A percentile compares a stretch with the other conserved stretches of the same genome.
Evolutionary conservation across 2,113 vertebrate species (phyloP).

Genomic region (Tinamus guttatus): DNA sequence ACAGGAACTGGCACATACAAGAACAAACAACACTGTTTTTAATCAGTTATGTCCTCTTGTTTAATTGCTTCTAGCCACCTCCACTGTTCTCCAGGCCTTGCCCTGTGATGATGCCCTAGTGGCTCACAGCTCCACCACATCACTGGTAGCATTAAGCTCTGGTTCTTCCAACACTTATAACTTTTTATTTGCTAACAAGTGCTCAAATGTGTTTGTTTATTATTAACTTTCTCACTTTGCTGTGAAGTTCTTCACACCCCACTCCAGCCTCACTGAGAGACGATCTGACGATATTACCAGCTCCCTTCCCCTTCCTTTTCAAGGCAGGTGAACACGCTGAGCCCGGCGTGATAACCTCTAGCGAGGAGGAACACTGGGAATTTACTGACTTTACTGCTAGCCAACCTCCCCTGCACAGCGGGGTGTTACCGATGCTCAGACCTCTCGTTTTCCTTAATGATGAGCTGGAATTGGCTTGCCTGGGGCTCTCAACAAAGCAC

Average conservation of each 20-base stretch:
- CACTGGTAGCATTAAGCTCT: not conserved
- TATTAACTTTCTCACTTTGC: not conserved
- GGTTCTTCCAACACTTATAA: not conserved
- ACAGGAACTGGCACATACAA: not conserved
- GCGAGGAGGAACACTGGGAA: not conserved
- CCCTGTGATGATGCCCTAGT: not conserved
- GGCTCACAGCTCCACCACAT: not conserved
- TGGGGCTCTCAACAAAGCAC: not conserved
- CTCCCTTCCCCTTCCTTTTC: not conserved
- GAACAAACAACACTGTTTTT: not conserved
- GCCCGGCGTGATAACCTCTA: too few relatives aligned
- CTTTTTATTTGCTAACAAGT: not conserved
- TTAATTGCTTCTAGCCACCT: not conserved
- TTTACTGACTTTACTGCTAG: not conserved
- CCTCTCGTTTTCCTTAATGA: not conserved
- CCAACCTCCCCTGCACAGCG: not conserved
- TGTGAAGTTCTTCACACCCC: not conserved
- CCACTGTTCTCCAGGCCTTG: not conserved
- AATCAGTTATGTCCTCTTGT: not conserved
- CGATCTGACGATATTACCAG: not conserved
- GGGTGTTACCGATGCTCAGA: not conserved
- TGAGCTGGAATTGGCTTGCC: not conserved
- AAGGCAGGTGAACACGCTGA: not conserved
- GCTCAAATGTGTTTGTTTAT: not conserved
- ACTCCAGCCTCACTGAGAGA: not conserved